Conservation (phyloP, 2,888 invertebrate species). For the Lordiphosa fenestrarum region DNA sequence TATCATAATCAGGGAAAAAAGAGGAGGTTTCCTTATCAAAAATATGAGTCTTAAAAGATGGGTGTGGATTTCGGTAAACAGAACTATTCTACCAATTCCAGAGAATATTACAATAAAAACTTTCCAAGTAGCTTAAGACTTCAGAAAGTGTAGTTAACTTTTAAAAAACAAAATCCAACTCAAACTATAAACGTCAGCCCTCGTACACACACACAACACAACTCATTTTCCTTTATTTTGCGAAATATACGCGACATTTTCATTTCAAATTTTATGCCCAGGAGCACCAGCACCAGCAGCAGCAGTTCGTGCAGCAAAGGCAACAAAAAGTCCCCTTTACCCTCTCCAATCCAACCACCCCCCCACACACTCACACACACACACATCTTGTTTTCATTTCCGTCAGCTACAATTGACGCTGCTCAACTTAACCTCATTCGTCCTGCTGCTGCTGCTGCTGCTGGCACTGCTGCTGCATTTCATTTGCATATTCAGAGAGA, state of each 20-base stretch:
- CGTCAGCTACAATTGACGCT: constrained; percentile 75
- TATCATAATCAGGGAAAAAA: no score
- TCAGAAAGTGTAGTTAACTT: fast-evolving
- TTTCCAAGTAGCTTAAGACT: no score
- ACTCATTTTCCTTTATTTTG: constrained; percentile 51
- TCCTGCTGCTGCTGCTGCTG: constrained; percentile 29
- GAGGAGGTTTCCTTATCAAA: no score
- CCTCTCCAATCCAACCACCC: constrained; percentile 2
- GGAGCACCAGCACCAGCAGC: constrained; percentile 49
- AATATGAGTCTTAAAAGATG: no score
- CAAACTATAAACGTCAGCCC: no score
- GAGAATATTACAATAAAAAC: no score
- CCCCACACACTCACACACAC: constrained; percentile 11
- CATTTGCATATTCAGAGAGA: constrained; percentile 64
- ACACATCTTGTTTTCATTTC: constrained; percentile 73
- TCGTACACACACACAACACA: background rate
- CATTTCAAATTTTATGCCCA: constrained; percentile 74
- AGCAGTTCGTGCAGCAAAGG: constrained; percentile 28
- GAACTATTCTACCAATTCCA: no score
- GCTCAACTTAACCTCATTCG: constrained; percentile 74
- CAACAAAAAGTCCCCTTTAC: constrained; percentile 46
- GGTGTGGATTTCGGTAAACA: no score
- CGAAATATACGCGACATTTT: constrained; percentile 65
- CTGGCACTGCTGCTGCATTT: constrained; percentile 47
- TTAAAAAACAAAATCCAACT: no score